phyloP scores from a whole-genome alignment of 1,140 invertebrate genomes.

The Nephotettix cincticeps region DNA sequence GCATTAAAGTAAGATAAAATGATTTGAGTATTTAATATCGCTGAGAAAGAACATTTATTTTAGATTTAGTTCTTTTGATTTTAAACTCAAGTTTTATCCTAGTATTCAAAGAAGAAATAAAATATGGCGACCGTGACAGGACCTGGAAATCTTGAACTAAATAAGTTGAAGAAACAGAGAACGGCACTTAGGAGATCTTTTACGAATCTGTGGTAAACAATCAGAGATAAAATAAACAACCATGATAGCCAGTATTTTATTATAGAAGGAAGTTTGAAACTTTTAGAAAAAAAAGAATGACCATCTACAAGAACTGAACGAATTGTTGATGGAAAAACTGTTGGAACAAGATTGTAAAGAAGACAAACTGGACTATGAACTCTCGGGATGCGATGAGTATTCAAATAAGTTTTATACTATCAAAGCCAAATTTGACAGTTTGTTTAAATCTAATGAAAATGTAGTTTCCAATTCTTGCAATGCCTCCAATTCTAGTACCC shows the following conservation, averaged over 20 bases:
- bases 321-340: background rate
- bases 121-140: no score
- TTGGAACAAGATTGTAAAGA: no score
- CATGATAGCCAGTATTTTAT: background rate
- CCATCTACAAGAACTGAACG: no score
- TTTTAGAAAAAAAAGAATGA: background rate
- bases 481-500: background rate
- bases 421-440: no score
- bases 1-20: no score
- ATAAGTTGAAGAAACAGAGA: background rate
- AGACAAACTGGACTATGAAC: background rate
- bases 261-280: background rate
- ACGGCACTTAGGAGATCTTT: background rate
- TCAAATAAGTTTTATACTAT: background rate
- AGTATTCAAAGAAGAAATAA: no score
- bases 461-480: background rate
- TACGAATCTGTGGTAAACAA: background rate
- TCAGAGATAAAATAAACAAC: background rate
- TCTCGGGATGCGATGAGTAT: no score
- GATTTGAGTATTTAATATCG: no score
- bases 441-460: background rate
- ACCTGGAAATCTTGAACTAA: no score
- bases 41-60: no score
- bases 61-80: no score
- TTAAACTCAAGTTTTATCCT: no score